Conservation (phyloP, 2,113 vertebrate genomes). For the Rhea americana region DNA sequence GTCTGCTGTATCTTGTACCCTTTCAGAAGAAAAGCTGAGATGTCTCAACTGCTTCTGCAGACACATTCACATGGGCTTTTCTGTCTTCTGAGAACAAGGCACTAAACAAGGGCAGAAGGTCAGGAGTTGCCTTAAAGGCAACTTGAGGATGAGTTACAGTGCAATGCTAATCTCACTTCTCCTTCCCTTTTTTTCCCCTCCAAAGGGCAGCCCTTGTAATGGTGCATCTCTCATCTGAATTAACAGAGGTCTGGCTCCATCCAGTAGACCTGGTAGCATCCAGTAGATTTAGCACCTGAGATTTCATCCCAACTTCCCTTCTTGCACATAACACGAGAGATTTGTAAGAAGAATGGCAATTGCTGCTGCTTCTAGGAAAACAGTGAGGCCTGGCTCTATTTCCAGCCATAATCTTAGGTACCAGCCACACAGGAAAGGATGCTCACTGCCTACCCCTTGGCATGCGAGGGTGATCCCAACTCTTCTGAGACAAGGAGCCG, state of each 20-base stretch:
- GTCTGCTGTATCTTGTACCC: neutral
- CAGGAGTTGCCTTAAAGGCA: neutral
- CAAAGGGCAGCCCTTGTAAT: neutral
- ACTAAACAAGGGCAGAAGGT: neutral
- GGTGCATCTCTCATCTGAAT: neutral
- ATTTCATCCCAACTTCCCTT: neutral
- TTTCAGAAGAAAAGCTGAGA: neutral
- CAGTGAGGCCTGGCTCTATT: rapidly evolving
- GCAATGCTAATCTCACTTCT: neutral
- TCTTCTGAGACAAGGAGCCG: neutral
- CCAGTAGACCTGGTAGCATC: neutral
- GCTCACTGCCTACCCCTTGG: neutral
- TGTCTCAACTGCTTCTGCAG: neutral
- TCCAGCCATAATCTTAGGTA: neutral
- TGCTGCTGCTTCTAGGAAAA: neutral
- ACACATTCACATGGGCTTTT: neutral
- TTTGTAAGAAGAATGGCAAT: neutral
- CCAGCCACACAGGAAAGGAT: neutral
- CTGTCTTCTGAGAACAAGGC: neutral
- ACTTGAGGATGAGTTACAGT: neutral
- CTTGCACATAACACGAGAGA: neutral
- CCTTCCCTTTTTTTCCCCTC: neutral
- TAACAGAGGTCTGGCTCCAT: neutral
- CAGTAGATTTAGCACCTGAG: neutral
- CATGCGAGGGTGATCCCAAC: rapidly evolving